Base-by-base conservation (phyloP, 2,113 vertebrate species). In the Talpa occidentalis region DNA sequence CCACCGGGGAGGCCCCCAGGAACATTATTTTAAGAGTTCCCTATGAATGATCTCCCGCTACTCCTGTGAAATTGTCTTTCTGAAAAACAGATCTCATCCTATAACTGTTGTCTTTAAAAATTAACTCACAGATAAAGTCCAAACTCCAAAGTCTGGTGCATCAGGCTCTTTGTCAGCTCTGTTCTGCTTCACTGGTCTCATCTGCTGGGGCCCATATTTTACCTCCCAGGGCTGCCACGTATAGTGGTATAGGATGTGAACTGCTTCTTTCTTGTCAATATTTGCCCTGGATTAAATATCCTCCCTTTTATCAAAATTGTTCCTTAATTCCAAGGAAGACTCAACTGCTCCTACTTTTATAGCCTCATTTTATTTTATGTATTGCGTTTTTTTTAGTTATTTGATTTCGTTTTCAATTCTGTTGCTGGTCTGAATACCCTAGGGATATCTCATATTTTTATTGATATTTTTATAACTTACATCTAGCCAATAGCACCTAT, bases 241-340 rank as follows among this genome's bases (percentile, higher is more conserved):
- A 30, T 15, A 7, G 44, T 32, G 40, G 44, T 26, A 14, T 6
- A 32, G 74, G 44, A 17, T n/a, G 28, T 28, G 3, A 19, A 10
- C 64, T 35, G 66, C 30, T 22, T 42, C 64, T 35, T 82, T 35
- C 79, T 56, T 35, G 32, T 4, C 21, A 26, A 1, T n/a, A 44
- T 93, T 64, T 74, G 47, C 59, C 54, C 7, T 28, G 54, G 32
- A 35, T 81, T 76, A 9, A 24, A 56, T 26, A 19, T 26, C 26
- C 35, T 67, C 9, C 10, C 6, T 95, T 56, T 92, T 67, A 8
- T 24, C 72, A 66, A 42, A 74, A 62, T 30, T 6, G 14, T 92
- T 35, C 49, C 64, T 95, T 84, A 49, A 32, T 82, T 92, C 56
- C 37, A 44, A 37, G 72, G 79, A 83, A 74, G 77, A 81, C 54